Conservation (phyloP, 2,797 vertebrate genomes). For the Pithecia hirsuta region DNA sequence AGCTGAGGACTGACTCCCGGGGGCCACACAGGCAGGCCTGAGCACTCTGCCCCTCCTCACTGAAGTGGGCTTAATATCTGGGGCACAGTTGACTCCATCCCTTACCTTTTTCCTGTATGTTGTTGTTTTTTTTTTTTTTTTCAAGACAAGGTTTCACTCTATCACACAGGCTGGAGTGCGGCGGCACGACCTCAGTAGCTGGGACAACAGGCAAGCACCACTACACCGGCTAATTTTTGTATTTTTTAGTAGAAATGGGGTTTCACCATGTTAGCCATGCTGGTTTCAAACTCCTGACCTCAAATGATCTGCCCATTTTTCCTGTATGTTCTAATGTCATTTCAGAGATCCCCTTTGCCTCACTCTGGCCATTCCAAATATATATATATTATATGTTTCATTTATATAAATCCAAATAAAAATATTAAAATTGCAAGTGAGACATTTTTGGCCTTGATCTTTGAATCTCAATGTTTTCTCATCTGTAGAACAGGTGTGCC, state of each 20-base stretch:
- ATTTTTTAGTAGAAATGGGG: too few relatives aligned
- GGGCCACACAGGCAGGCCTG: neutral
- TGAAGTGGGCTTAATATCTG: neutral
- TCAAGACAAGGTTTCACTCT: neutral
- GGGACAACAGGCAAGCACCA: too few relatives aligned
- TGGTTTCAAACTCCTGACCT: neutral
- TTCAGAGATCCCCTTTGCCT: neutral
- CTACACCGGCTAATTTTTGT: too few relatives aligned
- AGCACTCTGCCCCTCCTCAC: neutral
- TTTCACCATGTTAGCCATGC: neutral
- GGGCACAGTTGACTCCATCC: neutral
- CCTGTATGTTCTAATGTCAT: neutral
- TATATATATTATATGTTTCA: neutral
- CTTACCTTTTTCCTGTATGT: neutral
- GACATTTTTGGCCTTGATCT: neutral
- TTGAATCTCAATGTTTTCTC: neutral
- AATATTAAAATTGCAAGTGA: neutral
- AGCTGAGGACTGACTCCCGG: neutral
- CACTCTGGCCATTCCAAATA: neutral
- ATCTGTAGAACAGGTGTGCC: neutral
- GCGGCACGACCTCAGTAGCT: neutral
- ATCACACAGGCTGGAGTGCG: neutral
- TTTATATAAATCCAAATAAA: slow-evolving; percentile 38
- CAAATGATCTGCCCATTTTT: neutral
- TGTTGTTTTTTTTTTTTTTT: neutral